Evolutionary conservation across 2,113 vertebrate species (phyloP), one percentile per base, ranked within the genome.

Genomic region (Butorides virescens): DNA sequence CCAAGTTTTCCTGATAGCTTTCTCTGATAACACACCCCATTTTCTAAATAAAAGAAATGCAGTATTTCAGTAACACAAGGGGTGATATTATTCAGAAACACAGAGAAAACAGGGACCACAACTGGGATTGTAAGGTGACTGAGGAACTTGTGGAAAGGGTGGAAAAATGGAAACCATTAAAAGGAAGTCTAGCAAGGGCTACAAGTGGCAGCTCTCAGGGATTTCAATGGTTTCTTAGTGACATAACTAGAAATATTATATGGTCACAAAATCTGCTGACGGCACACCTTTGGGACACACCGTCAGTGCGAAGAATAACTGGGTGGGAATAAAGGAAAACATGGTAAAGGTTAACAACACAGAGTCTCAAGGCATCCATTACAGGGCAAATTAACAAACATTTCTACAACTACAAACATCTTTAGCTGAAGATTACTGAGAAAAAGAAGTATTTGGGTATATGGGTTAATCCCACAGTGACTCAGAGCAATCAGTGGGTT

Each of bases 131-230:
- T 63, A 42, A 52, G 3, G 26, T 65, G 67, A 56, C 25, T 21
- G 22, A 81, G 32, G 18, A 77, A 50, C 42, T 56, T 42, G 10
- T 46, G 58, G 50, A 34, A 75, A 66, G 30, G 14, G 11, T 34
- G 5, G 34, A 30, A 77, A 86, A 94, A 80, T 7, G 2, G 5
- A 70, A 36, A 67, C 27, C 27, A 15, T 32, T 22, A 42, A 79
- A 92, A n/a, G 23, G 29, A 47, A 86, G 2, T 55, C 27, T 34
- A 80, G 26, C 12, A 88, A 34, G 18, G 29, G 10, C 42, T 67
- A 72, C 18, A 59, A 67, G 22, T 29, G 8, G 11, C 0, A 3
- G 20, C 3, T 52, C 32, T 46, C 1, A 0, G 5, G 16, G 62
- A 44, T 87, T 91, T 72, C 6, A 1, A 3, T 70, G 42, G 13